Conservation (phyloP, 2,888 invertebrate species). For the Apodemia hepburni region DNA sequence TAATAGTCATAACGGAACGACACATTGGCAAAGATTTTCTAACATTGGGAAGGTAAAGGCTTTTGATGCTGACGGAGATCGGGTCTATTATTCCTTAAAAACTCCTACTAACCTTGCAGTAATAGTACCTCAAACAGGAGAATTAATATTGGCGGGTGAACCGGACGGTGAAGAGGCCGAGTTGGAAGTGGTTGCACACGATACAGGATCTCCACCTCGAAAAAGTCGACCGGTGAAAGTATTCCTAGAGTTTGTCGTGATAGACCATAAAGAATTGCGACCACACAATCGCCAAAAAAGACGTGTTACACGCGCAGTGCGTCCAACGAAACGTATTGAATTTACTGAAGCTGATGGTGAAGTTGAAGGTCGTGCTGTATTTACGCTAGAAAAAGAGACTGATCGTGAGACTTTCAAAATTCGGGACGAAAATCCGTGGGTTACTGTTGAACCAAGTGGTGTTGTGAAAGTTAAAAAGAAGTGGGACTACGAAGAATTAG, state of each 20-base stretch:
- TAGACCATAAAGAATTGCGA: slow-evolving; percentile 80
- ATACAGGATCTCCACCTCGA: slow-evolving; percentile 87
- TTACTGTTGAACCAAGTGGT: slow-evolving; percentile 94
- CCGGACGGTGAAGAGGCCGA: slow-evolving; percentile 85
- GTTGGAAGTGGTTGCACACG: slow-evolving; percentile 90
- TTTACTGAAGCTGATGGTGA: slow-evolving; percentile 95
- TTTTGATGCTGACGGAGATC: slow-evolving; percentile 94
- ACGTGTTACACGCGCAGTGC: slow-evolving; percentile 92
- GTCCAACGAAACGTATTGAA: slow-evolving; percentile 96
- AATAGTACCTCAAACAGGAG: slow-evolving; percentile 96
- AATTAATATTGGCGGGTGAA: slow-evolving; percentile 90
- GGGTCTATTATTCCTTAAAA: slow-evolving; percentile 91
- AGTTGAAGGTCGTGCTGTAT: slow-evolving; percentile 92
- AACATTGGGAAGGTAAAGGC: slow-evolving; percentile 93
- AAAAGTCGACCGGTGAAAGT: slow-evolving; percentile 88
- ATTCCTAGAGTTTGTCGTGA: slow-evolving; percentile 85
- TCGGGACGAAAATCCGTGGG: slow-evolving; percentile 96
- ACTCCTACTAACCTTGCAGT: slow-evolving; percentile 91
- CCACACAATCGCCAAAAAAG: slow-evolving; percentile 86
- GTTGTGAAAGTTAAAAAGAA: slow-evolving; percentile 96
- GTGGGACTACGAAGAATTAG: slow-evolving; percentile 97
- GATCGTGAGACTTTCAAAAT: slow-evolving; percentile 96
- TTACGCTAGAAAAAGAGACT: slow-evolving; percentile 94
- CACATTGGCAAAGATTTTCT: slow-evolving; percentile 88
- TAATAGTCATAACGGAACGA: slow-evolving; percentile 80